Conservation (phyloP, 92 coral and sea anemone species). For the Palythoa caribaeorum region DNA sequence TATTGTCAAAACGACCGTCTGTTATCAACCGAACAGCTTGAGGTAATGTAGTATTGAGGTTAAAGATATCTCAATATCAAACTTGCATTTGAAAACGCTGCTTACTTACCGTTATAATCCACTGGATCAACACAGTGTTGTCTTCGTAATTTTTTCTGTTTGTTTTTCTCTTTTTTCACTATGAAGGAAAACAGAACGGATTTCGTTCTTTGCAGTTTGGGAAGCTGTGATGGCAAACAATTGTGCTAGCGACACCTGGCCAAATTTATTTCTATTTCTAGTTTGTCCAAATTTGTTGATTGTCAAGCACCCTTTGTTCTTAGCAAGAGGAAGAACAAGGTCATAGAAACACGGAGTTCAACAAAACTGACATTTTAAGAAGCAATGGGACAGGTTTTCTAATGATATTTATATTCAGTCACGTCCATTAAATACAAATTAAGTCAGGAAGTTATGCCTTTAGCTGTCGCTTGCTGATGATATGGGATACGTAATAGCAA, state of each 20-base stretch:
- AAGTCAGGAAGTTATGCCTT: no score
- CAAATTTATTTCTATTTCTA: neutral
- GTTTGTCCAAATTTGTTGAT: neutral
- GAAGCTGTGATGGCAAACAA: neutral
- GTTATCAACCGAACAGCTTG: neutral
- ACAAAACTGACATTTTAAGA: no score
- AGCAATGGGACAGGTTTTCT: no score
- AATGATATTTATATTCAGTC: no score
- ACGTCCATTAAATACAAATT: no score
- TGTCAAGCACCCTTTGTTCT: neutral
- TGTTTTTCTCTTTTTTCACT: neutral
- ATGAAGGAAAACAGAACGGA: no score
- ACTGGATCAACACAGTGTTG: neutral
- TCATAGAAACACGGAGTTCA: neutral
- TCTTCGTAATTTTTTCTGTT: neutral
- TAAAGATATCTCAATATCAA: neutral
- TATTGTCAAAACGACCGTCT: neutral
- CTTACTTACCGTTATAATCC: neutral
- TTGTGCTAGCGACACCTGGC: neutral
- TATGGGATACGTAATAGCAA: no score
- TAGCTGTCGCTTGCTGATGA: no score
- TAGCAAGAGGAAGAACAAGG: neutral
- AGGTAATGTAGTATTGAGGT: neutral
- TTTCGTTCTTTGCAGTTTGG: neutral
- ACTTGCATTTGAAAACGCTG: neutral